Percentiles rank a stretch among this genome's conserved stretches.
Conservation (phyloP, 2,113 vertebrate species). For the Rattus rattus region DNA sequence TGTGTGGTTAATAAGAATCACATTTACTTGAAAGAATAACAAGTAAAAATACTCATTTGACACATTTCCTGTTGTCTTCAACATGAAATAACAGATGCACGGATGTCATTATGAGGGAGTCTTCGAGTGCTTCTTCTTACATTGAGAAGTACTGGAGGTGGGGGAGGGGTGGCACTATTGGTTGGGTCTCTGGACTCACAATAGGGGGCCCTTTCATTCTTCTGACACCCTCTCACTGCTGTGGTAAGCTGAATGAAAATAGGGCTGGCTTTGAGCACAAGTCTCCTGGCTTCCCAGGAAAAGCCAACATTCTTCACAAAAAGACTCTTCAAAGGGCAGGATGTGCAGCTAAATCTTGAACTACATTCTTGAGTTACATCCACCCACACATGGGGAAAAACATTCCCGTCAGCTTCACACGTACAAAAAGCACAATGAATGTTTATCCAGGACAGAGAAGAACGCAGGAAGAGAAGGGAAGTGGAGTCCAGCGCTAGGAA, state of each 20-base stretch:
- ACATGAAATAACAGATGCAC: conserved; percentile 11
- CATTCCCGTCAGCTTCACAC: background rate
- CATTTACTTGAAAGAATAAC: conserved; percentile 38
- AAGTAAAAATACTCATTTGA: conserved; percentile 34
- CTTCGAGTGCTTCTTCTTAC: background rate
- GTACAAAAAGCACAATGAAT: background rate
- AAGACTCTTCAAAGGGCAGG: conserved; percentile 49
- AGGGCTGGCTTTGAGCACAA: background rate
- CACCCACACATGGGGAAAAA: background rate
- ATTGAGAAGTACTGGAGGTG: background rate
- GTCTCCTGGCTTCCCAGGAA: background rate
- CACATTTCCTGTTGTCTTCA: background rate
- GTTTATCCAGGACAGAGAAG: background rate
- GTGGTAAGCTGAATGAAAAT: background rate
- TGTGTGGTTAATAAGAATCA: background rate
- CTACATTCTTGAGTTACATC: background rate
- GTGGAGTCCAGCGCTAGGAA: background rate
- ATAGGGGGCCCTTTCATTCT: background rate
- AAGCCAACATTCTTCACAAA: background rate
- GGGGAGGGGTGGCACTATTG: background rate
- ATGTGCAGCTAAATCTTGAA: background rate
- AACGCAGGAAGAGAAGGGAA: background rate
- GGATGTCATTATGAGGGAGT: background rate
- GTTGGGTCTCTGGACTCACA: background rate
- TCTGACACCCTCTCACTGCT: background rate